A percentile compares a stretch with the other conserved stretches of the same genome.
phyloP scores from a whole-genome alignment of 2,113 vertebrate genomes.

The Corapipo altera region DNA sequence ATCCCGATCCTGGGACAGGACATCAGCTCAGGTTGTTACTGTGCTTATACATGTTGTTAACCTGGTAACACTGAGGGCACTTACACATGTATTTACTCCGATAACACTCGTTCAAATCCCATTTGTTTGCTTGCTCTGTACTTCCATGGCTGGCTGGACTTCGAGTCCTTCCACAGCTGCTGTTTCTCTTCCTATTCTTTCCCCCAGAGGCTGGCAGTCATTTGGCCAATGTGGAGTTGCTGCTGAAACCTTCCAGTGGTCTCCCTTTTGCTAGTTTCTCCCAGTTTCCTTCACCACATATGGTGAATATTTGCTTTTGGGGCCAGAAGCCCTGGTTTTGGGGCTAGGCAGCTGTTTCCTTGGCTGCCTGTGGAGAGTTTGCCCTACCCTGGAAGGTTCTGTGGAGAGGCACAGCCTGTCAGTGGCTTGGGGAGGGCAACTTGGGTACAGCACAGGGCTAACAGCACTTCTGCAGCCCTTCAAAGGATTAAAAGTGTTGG shows the following conservation, averaged over 20 bases:
- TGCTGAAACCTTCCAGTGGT: not conserved
- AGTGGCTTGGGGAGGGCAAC: not conserved
- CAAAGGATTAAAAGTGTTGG: not conserved
- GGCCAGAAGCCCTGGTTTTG: rapidly evolving
- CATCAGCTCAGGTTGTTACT: not conserved
- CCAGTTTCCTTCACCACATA: not conserved
- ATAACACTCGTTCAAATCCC: not conserved
- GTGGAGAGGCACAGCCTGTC: rapidly evolving
- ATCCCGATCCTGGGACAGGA: not conserved
- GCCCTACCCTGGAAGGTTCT: not conserved
- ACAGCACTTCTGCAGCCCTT: not conserved
- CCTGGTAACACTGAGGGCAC: not conserved
- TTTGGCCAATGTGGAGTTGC: not conserved
- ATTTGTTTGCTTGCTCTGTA: not conserved
- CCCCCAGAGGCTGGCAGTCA: too few relatives aligned
- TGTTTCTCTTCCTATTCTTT: not conserved
- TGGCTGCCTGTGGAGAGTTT: not conserved
- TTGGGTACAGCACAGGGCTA: too few relatives aligned
- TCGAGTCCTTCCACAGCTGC: not conserved
- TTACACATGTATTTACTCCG: not conserved
- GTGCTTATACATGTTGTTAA: rapidly evolving
- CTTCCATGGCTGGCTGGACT: rapidly evolving
- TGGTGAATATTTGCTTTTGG: not conserved
- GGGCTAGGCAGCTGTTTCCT: rapidly evolving
- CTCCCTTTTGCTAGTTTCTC: not conserved